phyloP scores from a whole-genome alignment of 2,113 vertebrate genomes.

The Puntigrus tetrazona region DNA sequence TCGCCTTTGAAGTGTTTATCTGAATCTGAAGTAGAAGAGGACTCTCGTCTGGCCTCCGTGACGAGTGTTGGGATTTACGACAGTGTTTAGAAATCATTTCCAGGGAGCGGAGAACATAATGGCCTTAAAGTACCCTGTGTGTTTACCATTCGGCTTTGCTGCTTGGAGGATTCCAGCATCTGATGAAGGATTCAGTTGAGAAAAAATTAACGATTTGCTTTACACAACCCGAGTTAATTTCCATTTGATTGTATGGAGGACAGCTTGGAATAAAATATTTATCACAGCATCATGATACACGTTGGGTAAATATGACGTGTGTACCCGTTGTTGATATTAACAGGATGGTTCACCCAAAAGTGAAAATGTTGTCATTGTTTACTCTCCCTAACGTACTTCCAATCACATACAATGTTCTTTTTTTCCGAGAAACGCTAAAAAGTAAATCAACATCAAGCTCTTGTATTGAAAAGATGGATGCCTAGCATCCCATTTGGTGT shows the following conservation, averaged over 20 bases:
- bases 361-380: not conserved
- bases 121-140: slow-evolving; percentile 48
- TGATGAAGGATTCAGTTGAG: not conserved
- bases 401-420: not conserved
- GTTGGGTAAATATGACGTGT: not conserved
- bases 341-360: not conserved
- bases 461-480: not conserved
- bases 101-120: slow-evolving; percentile 49
- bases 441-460: not conserved
- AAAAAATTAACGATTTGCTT: slow-evolving; percentile 7
- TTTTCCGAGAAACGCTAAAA: not conserved
- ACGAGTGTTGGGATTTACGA: slow-evolving; percentile 53
- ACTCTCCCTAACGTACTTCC: not conserved
- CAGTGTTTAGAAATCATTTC: slow-evolving; percentile 55
- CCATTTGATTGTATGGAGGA: slow-evolving; percentile 15
- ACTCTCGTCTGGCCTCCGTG: slow-evolving; percentile 43
- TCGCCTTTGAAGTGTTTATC: slow-evolving; percentile 58
- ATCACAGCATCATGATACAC: not conserved
- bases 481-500: not conserved
- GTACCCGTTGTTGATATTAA: slow-evolving; percentile 9
- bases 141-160: slow-evolving; percentile 28
- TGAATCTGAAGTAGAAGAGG: slow-evolving; percentile 45
- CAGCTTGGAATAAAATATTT: not conserved
- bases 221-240: not conserved
- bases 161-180: slow-evolving; percentile 20